phyloP scores from a whole-genome alignment of 1,140 invertebrate species.

The Diabrotica undecimpunctata region DNA sequence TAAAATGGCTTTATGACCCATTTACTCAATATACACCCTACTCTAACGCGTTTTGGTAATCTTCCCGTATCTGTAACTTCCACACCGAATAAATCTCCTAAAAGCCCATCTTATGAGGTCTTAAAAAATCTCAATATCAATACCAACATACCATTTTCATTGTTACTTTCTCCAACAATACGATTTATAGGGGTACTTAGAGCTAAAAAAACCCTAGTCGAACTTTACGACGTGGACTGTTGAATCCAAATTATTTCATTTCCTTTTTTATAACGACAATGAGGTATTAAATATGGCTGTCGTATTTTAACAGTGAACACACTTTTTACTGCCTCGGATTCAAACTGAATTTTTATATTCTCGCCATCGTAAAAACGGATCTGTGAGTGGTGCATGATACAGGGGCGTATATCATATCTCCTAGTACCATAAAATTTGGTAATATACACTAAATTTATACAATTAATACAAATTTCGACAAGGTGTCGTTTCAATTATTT shows the following conservation, averaged over 20 bases:
- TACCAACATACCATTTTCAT: slow-evolving; percentile 2
- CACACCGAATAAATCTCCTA: background rate
- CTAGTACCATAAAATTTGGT: too few species aligned
- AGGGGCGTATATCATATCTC: background rate
- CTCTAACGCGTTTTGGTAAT: too few species aligned
- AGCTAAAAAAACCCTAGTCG: slow-evolving; percentile 10
- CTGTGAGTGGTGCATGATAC: background rate
- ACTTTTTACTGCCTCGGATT: slow-evolving; percentile 28
- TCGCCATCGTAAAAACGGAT: slow-evolving; percentile 20
- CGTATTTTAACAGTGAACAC: slow-evolving; percentile 22
- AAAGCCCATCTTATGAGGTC: background rate
- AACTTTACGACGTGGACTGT: slow-evolving; percentile 21
- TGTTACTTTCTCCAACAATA: slow-evolving; percentile 6
- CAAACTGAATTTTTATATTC: slow-evolving; percentile 24
- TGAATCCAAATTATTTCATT: slow-evolving; percentile 26
- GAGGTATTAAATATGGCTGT: slow-evolving; percentile 20
- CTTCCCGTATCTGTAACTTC: background rate
- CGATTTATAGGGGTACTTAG: slow-evolving; percentile 12
- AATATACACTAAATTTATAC: too few species aligned
- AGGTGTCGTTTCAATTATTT: too few species aligned
- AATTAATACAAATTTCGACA: too few species aligned
- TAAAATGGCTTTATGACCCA: too few species aligned
- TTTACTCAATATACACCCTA: too few species aligned
- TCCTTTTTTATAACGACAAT: slow-evolving; percentile 21
- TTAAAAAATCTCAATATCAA: slow-evolving; percentile 1